Percentiles rank a stretch among this genome's conserved stretches.
Evolutionary conservation across 2,888 invertebrate genomes (phyloP).

Genomic region (Limenitis camilla): DNA sequence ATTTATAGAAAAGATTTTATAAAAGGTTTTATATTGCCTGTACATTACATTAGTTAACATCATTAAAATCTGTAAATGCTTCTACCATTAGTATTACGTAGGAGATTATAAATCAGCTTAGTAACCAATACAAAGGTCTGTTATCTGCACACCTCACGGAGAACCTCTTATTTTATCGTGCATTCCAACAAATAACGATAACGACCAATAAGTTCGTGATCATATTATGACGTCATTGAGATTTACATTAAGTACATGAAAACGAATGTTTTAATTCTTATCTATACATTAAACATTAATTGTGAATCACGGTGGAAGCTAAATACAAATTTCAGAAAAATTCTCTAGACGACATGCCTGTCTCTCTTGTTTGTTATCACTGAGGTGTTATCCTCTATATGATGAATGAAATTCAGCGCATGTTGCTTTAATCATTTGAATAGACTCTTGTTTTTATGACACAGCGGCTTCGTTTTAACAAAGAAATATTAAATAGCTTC

Average conservation of each 20-base stretch:
- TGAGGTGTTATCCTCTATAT: too few relatives aligned
- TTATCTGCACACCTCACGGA: constrained; percentile 45
- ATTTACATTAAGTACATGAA: too few relatives aligned
- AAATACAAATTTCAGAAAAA: too few relatives aligned
- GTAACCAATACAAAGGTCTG: constrained; percentile 33
- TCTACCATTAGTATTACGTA: constrained; percentile 1
- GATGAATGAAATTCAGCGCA: neutral
- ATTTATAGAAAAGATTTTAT: too few relatives aligned
- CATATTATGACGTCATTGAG: constrained; percentile 41
- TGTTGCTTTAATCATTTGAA: neutral
- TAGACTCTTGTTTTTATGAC: too few relatives aligned
- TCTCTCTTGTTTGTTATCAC: too few relatives aligned
- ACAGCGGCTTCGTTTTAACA: neutral
- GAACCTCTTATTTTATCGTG: constrained; percentile 55
- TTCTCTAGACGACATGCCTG: too few relatives aligned
- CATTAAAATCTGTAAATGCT: neutral
- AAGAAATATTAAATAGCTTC: too few relatives aligned
- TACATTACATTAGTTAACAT: neutral
- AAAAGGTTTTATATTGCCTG: neutral
- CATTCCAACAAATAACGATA: constrained; percentile 58
- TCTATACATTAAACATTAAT: neutral
- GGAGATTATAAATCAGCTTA: constrained; percentile 26
- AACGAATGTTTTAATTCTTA: neutral
- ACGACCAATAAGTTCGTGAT: constrained; percentile 46
- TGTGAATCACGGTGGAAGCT: too few relatives aligned